Evolutionary conservation across 2,113 vertebrate genomes (phyloP).

Genomic region (Bungarus multicinctus): DNA sequence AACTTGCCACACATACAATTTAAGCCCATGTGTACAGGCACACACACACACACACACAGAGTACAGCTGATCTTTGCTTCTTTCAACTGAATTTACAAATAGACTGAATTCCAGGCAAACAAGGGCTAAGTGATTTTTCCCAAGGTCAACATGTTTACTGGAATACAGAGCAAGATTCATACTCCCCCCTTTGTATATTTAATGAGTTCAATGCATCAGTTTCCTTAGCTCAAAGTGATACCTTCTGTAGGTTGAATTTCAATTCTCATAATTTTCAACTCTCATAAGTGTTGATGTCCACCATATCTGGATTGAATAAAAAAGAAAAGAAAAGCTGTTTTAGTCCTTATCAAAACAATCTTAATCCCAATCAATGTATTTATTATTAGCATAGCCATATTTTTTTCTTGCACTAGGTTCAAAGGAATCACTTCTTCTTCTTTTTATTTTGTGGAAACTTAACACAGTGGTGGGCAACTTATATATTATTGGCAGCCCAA

Average conservation of each 20-base stretch:
- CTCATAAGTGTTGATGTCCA: background rate
- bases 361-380: background rate
- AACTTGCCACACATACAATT: background rate
- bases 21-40: background rate
- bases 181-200: background rate
- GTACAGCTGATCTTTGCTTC: background rate
- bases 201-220: background rate
- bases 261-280: background rate
- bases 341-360: background rate
- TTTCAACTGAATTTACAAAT: background rate
- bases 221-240: background rate
- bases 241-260: background rate
- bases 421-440: background rate
- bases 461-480: background rate
- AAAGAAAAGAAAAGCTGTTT: background rate
- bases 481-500: background rate
- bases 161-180: background rate
- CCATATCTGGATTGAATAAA: background rate
- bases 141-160: slow-evolving; percentile 17
- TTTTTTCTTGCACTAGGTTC: background rate
- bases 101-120: background rate
- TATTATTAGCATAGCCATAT: background rate
- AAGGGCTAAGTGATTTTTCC: background rate
- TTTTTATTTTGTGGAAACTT: background rate
- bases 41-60: background rate